Evolutionary conservation across 2,888 invertebrate genomes (phyloP), one percentile per base, ranked within the genome.

Genomic region (Euplexia lucipara): DNA sequence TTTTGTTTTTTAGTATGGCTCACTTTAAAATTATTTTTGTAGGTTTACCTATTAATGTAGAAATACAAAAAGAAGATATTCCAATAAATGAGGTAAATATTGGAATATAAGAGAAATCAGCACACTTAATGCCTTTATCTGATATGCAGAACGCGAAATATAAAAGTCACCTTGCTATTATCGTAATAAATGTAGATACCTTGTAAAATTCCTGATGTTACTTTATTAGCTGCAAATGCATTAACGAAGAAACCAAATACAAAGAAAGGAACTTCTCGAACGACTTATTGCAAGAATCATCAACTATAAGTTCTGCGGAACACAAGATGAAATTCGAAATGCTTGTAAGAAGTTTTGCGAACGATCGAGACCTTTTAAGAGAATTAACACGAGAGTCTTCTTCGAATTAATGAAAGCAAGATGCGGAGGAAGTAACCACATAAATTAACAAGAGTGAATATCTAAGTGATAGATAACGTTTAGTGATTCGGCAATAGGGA

Each of bases 371-470:
- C 83, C 87, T 89, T 88, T 89, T 88, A 89, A 83, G 83, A 79
- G 83, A 88, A 90, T 88, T 88, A 89, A 83, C 82, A 83, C 84
- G 71, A 77, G 83, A 82, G 84, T 87, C 78, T 79, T 85, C 85
- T 85, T 79, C 69, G 86, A 84, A 86, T 88, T 86, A 88, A 88
- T 88, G 86, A 78, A 80, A 70, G 70, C 66, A 67, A 65, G 84
- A 84, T 79, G 74, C 83, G 81, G 83, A 78, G 83, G 70, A 83
- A 83, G 83, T 78, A 76, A 83, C 83, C 83, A 81, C 85, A 88
- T 90, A 87, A 89, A 90, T 90, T 86, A 84, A 78, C 73, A 52
- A 70, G 54, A 79, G 78, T 79, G 87, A 84, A 84, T 86, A 78
- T 82, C 76, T 72, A 80, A 83, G 85, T 88, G 86, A 88, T 86